Conservation (phyloP, 2,113 vertebrate species). For the Trachemys scripta region DNA sequence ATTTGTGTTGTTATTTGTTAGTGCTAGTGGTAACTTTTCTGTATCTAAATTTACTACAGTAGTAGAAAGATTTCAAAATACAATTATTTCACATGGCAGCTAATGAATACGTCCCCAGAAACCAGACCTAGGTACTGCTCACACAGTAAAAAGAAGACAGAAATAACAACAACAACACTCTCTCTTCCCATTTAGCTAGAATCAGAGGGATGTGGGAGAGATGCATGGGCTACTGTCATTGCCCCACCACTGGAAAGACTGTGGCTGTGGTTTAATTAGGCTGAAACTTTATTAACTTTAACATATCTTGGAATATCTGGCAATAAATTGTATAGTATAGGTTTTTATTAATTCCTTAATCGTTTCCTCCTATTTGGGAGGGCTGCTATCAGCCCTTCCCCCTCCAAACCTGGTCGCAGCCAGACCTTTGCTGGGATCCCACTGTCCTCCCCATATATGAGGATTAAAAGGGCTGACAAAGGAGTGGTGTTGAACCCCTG, state of each 20-base stretch:
- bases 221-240: not conserved
- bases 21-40: not conserved
- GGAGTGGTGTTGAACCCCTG: not conserved
- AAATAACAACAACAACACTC: not conserved
- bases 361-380: not conserved
- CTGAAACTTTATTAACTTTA: not conserved
- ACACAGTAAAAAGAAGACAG: not conserved
- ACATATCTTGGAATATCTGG: not conserved
- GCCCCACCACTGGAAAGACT: not conserved
- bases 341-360: not conserved
- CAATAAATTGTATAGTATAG: not conserved
- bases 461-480: not conserved
- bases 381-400: not conserved
- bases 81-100: not conserved
- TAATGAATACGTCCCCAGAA: not conserved
- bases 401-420: not conserved
- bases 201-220: not conserved
- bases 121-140: not conserved
- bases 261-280: not conserved
- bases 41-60: not conserved
- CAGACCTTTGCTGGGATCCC: not conserved
- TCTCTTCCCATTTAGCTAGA: not conserved
- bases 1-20: not conserved
- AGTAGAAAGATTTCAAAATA: not conserved
- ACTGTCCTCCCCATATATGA: not conserved